phyloP scores from a whole-genome alignment of 2,113 vertebrate genomes.

The Hippocampus comes region DNA sequence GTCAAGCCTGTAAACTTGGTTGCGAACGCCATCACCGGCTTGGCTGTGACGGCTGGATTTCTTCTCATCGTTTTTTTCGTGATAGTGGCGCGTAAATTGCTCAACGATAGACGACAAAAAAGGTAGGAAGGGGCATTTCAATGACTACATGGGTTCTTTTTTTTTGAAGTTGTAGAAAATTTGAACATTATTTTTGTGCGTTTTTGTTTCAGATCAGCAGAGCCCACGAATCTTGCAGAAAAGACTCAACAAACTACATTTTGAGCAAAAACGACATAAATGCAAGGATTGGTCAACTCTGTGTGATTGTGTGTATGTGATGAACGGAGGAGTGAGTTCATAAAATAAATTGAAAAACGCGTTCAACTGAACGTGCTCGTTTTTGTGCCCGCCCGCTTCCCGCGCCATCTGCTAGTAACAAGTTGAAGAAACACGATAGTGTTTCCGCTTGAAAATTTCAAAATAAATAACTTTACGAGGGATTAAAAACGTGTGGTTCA shows the following conservation, averaged over 20 bases:
- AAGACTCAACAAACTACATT: slow-evolving; percentile 35
- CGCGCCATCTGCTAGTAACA: not conserved
- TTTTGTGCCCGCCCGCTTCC: not conserved
- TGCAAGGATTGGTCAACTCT: not conserved
- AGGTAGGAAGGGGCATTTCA: slow-evolving; percentile 32
- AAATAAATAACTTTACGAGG: not conserved
- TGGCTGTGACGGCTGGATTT: slow-evolving; percentile 57
- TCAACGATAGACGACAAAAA: slow-evolving; percentile 16
- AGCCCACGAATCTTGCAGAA: not conserved
- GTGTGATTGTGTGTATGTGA: not conserved
- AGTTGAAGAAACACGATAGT: not conserved
- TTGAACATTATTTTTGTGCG: not conserved
- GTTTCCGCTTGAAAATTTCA: not conserved
- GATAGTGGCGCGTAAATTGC: not conserved
- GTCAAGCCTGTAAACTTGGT: not conserved
- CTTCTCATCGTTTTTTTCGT: slow-evolving; percentile 48
- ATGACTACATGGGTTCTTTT: not conserved
- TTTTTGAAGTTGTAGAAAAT: not conserved
- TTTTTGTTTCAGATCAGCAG: slow-evolving; percentile 42
- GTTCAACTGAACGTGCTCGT: not conserved
- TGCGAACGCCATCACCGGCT: slow-evolving; percentile 27
- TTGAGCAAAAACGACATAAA: slow-evolving; percentile 24
- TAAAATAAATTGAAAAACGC: not conserved
- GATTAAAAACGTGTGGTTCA: not conserved
- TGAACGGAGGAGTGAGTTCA: not conserved